These are phyloP conservation scores for Ptychobarbus kaznakovi DNA, from an alignment of 2,797 vertebrate genomes.

Conservation along the genomic window DNA sequence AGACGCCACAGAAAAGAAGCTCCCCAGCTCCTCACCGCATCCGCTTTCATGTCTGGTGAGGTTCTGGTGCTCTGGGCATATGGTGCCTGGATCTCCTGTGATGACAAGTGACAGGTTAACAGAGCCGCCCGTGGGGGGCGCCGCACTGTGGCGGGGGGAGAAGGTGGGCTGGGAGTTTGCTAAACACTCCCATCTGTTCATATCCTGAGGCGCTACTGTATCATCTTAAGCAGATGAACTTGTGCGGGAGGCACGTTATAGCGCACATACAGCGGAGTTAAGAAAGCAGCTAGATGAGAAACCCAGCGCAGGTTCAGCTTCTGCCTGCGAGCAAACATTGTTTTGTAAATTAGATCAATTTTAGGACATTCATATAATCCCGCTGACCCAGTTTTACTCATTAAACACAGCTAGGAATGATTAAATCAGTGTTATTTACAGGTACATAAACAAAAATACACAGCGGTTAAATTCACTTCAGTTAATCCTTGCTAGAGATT, in stretches of 20 bases:
- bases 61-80: constrained; percentile 81
- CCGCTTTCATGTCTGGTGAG: constrained; percentile 77
- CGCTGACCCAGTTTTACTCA: constrained; percentile 73
- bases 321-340: constrained; percentile 80
- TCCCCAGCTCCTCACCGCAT: constrained; percentile 30
- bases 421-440: not conserved
- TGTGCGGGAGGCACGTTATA: constrained; percentile 80
- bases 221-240: constrained; percentile 91
- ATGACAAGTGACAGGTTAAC: constrained; percentile 88
- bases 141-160: constrained; percentile 22
- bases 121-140: constrained; percentile 73
- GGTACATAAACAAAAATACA: constrained; percentile 10
- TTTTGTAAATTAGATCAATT: constrained; percentile 75
- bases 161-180: constrained; percentile 73
- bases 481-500: constrained; percentile 39
- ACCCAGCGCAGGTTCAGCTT: constrained; percentile 83
- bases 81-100: constrained; percentile 81
- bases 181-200: constrained; percentile 91
- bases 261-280: constrained; percentile 73
- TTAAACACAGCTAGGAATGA: constrained; percentile 81
- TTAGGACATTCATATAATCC: constrained; percentile 84
- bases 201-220: constrained; percentile 85
- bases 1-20: constrained; percentile 56
- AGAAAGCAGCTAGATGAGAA: constrained; percentile 68
- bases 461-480: constrained; percentile 7